phyloP scores from a whole-genome alignment of 1,140 invertebrate species.

The Anoplophora glabripennis region DNA sequence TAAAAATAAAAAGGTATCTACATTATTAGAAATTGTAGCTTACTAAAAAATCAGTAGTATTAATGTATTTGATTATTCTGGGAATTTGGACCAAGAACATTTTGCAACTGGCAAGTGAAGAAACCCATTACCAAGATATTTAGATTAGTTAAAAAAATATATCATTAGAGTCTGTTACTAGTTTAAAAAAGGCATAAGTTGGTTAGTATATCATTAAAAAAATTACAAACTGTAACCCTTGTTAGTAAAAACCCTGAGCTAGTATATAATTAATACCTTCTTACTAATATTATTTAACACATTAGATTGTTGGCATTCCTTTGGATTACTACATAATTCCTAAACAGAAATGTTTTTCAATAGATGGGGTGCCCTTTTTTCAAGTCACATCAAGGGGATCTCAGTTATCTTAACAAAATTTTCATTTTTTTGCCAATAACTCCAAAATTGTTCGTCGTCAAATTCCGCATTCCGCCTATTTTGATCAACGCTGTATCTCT shows the following conservation, averaged over 20 bases:
- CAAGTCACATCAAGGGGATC: not conserved
- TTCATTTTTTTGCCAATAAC: not conserved
- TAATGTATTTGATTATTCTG: no score
- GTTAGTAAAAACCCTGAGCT: slow-evolving; percentile 4
- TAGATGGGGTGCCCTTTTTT: not conserved
- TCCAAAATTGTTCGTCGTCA: not conserved
- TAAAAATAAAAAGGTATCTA: no score
- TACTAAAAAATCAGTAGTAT: no score
- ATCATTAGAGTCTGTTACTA: not conserved
- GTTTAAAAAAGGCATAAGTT: slow-evolving; percentile 7
- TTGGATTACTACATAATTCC: slow-evolving; percentile 43
- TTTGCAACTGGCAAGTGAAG: not conserved
- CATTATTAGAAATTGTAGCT: no score
- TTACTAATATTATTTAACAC: slow-evolving; percentile 38
- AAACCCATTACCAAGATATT: not conserved
- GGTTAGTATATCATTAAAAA: slow-evolving; percentile 6
- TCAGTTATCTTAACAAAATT: not conserved
- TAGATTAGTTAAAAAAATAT: not conserved
- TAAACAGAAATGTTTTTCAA: slow-evolving; percentile 27
- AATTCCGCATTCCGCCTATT: not conserved
- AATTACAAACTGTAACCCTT: not conserved
- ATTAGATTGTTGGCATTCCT: slow-evolving; percentile 38
- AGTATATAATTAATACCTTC: slow-evolving; percentile 51
- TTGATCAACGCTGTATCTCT: not conserved
- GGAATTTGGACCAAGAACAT: no score